Evolutionary conservation across 2,113 vertebrate species (phyloP).

Genomic region (Pangasianodon gigas): DNA sequence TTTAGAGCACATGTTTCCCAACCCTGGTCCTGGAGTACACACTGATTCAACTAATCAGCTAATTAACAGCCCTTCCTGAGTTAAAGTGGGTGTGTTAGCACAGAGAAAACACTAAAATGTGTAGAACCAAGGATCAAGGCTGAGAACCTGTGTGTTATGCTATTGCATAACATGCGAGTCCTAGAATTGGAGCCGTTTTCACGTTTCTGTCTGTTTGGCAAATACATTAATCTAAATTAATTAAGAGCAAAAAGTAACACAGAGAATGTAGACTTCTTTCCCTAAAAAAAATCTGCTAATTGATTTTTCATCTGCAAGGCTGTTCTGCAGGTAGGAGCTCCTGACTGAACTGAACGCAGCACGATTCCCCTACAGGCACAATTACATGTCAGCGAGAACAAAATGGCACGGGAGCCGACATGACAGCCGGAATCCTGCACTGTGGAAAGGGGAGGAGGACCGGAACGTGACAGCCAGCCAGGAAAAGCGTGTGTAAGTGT

Average conservation of each 20-base stretch:
- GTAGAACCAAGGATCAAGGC: neutral
- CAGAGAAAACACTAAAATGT: neutral
- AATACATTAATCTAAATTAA: neutral
- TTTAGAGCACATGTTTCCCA: neutral
- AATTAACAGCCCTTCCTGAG: neutral
- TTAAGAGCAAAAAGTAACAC: neutral
- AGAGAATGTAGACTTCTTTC: neutral
- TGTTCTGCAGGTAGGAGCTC: slow-evolving; percentile 3
- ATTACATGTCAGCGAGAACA: slow-evolving; percentile 28
- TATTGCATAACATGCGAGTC: neutral
- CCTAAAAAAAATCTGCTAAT: neutral
- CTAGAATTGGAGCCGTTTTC: neutral
- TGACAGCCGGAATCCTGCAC: slow-evolving; percentile 40
- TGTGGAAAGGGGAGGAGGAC: slow-evolving; percentile 1
- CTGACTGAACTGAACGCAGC: neutral
- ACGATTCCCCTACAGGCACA: slow-evolving; percentile 30
- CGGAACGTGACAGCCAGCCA: slow-evolving; percentile 35
- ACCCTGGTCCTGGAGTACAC: neutral
- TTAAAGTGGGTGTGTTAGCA: neutral
- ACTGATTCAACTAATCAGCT: neutral
- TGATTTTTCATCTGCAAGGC: neutral
- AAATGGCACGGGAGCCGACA: slow-evolving; percentile 26
- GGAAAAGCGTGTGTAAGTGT: slow-evolving; percentile 20
- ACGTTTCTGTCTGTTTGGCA: neutral
- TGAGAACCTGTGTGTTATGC: neutral